A percentile compares a stretch with the other conserved stretches of the same genome.
These are phyloP conservation scores for Metopolophium dirhodum DNA, from an alignment of 1,140 invertebrate species.

Conservation along the genomic window DNA sequence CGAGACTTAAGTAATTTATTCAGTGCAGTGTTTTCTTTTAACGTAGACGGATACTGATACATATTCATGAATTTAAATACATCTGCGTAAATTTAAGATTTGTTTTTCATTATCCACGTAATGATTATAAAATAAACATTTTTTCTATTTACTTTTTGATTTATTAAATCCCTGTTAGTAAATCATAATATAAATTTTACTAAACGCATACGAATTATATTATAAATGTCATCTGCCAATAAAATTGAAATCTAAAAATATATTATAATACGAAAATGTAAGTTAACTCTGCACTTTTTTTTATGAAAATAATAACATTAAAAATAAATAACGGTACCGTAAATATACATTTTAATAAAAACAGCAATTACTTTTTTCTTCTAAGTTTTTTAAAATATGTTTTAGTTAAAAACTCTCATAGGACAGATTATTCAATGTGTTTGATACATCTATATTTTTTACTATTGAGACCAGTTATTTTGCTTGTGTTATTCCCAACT, in stretches of 20 bases:
- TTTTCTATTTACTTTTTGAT: neutral
- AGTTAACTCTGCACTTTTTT: neutral
- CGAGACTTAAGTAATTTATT: constrained; percentile 13
- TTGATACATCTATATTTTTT: neutral
- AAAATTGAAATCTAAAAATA: neutral
- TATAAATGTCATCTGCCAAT: neutral
- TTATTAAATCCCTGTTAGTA: neutral
- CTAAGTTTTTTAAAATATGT: neutral
- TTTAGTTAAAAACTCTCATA: neutral
- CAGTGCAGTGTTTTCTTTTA: constrained; percentile 13
- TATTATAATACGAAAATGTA: neutral
- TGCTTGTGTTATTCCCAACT: neutral
- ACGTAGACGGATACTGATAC: neutral
- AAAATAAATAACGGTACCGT: neutral
- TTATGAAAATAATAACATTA: neutral
- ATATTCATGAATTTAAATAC: constrained; percentile 27
- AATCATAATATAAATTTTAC: neutral
- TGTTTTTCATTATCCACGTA: neutral
- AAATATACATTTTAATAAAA: neutral
- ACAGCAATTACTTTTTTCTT: neutral
- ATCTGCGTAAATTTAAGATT: constrained; percentile 28
- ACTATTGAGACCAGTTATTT: neutral
- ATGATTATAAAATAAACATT: neutral
- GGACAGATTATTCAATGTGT: neutral
- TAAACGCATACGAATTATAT: neutral